phyloP scores from a whole-genome alignment of 2,797 vertebrate species.

The Trematomus bernacchii region DNA sequence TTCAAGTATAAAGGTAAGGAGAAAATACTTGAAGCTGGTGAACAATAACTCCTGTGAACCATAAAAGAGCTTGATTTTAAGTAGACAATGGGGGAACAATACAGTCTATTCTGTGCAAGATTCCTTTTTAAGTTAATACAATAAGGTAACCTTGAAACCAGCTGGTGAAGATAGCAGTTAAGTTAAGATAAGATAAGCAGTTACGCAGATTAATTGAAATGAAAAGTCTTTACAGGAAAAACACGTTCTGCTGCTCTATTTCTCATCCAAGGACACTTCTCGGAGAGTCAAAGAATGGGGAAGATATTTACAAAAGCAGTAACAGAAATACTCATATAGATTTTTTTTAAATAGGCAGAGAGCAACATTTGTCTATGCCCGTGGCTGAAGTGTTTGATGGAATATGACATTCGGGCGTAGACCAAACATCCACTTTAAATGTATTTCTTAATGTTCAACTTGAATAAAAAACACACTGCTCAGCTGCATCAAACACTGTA shows the following conservation, averaged over 20 bases:
- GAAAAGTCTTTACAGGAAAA: constrained; percentile 11
- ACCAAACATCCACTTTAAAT: background rate
- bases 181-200: too few relatives aligned
- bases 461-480: constrained; percentile 44
- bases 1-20: background rate
- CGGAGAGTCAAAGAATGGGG: constrained; percentile 5
- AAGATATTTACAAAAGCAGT: background rate
- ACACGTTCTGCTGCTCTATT: background rate
- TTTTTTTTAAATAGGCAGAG: constrained; percentile 3
- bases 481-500: constrained; percentile 11
- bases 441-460: constrained; percentile 41
- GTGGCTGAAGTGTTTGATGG: constrained; percentile 2
- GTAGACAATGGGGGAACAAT: background rate
- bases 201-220: background rate
- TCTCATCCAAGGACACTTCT: constrained; percentile 24
- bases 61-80: constrained; percentile 11
- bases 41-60: background rate
- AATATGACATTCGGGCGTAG: constrained; percentile 33
- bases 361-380: background rate
- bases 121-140: background rate
- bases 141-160: constrained; percentile 22
- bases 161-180: background rate
- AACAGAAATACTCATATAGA: constrained; percentile 2
- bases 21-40: background rate
- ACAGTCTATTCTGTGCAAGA: constrained; percentile 1